Evolutionary conservation across 2,113 vertebrate genomes (phyloP), one percentile per base, ranked within the genome.

Genomic region (Nothobranchius kuhntae): DNA sequence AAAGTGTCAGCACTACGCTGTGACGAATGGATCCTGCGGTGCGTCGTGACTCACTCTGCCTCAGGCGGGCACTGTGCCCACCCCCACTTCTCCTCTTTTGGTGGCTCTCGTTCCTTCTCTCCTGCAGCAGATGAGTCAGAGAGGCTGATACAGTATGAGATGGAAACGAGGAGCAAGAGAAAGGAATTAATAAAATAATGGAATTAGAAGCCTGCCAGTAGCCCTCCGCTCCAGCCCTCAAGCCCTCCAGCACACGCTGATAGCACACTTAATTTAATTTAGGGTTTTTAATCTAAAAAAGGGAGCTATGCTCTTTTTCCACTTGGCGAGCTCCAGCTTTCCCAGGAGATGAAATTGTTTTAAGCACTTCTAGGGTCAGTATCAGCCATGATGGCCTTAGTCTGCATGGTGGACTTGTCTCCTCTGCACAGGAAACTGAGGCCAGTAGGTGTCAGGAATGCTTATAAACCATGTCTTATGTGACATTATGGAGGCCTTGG

Each of bases 81-180:
- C 76, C 81, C 78, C 80, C 68, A 24, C 57, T 70, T 53, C 61
- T 81, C 42, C 78, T 75, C 69, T 72, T 80, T 48, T 38, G 68
- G 84, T 82, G 84, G 80, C 83, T 79, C 72, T 69, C 50, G 15
- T 62, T 62, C 78, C 71, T 53, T 66, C 70, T 68, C 77, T 81
- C 73, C 84, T 81, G 80, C 85, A 77, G 85, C 74, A 67, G 86
- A 86, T 91, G 87, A 91, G 82, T 90, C 88, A 91, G 68, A 87
- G 85, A 73, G 77, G 82, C 79, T 81, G 83, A 75, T 89, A 87
- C 82, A 85, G 80, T 81, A 81, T 61, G 64, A 73, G 65, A 71
- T 53, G 72, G 75, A 76, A 70, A 62, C 55, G 55, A 65, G 66
- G 64, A 75, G 76, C 50, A 53, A 77, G 66, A 69, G 75, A 60